Evolutionary conservation across 2,113 vertebrate genomes (phyloP), one percentile per base, ranked within the genome.

Genomic region (Sapayoa aenigma): DNA sequence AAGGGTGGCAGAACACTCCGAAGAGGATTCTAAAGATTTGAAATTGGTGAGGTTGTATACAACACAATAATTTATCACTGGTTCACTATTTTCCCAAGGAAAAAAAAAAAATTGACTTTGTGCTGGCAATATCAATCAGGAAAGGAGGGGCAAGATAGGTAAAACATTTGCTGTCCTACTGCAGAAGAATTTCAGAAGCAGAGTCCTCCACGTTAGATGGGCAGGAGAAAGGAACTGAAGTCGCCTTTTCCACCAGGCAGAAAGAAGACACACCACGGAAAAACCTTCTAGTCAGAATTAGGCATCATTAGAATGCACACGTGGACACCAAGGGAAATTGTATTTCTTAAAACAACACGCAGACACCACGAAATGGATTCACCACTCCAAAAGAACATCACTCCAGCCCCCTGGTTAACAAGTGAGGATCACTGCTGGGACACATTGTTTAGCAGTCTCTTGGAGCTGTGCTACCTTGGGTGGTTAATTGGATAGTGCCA

Each of bases 401-500:
- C 72, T 90, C 9, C 30, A 88, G 85, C 33, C 33, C 75, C 86
- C 59, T 63, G 23, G 50, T 88, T 92, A 52, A 62, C 22, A 58
- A 77, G 66, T 35, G 59, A 0, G 0, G 52, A 31, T 14, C 58
- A 41, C 85, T 81, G 88, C 92, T 74, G 92, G 44, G 90, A 88
- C 5, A 23, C 19, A 69, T 24, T 63, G 63, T 88, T 80, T 74
- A 74, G 59, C 65, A 73, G 55, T 74, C 71, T 58, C 69, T 90
- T 5, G 53, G 65, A 92, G 60, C 83, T 74, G 30, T 31, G 76
- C 68, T 94, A 11, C 95, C 84, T 95, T 84, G 58, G 92, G 93
- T 92, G 72, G 75, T 88, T 92, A 97, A 94, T 86, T 94, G 92
- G 72, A 83, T 77, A 74, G 76, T 71, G 55, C 72, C 79, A 55